Percentiles rank a stretch among this genome's conserved stretches.
Conservation (phyloP, 2,797 vertebrate species). For the Corythornis leucogaster region DNA sequence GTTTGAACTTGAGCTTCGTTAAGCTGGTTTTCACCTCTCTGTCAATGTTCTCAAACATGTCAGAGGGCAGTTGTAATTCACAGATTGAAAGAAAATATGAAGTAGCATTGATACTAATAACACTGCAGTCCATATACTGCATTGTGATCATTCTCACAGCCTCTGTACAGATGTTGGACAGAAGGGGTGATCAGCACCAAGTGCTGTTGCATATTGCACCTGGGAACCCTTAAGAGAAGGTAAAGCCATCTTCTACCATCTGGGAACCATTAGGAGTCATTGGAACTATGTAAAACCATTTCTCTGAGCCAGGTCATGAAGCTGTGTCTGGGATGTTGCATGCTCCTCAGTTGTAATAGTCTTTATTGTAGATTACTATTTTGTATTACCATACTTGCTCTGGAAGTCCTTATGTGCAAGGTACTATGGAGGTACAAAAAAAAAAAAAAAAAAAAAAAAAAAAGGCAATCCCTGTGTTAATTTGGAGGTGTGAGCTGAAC, state of each 20-base stretch:
- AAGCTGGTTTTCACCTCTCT: conserved; percentile 7
- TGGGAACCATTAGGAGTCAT: conserved; percentile 26
- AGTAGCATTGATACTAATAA: background rate
- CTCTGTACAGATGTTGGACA: background rate
- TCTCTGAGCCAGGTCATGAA: background rate
- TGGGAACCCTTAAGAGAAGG: conserved; percentile 34
- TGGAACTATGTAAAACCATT: background rate
- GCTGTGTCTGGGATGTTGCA: background rate
- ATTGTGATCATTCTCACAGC: background rate
- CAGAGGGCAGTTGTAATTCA: conserved; percentile 36
- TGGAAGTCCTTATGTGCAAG: background rate
- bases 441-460: background rate
- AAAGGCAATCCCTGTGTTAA: background rate
- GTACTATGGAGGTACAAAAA: background rate
- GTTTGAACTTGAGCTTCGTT: background rate
- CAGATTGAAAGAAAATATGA: background rate
- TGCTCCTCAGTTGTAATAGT: background rate
- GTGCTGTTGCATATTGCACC: background rate
- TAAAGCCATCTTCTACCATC: background rate
- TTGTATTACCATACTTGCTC: background rate
- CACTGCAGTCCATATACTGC: background rate
- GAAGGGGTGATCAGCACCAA: background rate
- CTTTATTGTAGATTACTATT: conserved; percentile 20
- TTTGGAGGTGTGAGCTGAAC: background rate
- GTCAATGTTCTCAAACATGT: background rate